These are phyloP conservation scores for Drosophila bifasciata DNA, from an alignment of 1,140 invertebrate species.

Conservation along the genomic window DNA sequence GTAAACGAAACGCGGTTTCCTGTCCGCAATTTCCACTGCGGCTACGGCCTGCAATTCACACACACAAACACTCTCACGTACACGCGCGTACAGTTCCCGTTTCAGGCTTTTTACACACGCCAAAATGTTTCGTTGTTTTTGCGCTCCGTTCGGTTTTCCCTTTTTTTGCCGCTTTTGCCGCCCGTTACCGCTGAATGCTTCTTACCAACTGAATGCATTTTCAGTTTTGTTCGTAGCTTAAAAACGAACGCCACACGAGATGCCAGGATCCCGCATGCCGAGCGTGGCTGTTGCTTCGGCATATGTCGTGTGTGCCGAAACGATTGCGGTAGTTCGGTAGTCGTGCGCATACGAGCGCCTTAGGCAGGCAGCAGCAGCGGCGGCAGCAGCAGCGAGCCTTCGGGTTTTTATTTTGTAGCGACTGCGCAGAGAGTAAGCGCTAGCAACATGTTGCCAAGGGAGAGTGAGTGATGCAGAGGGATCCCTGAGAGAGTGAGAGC, in stretches of 20 bases:
- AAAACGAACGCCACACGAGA: constrained; percentile 50
- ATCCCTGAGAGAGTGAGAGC: not conserved
- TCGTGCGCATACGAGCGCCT: too few species aligned
- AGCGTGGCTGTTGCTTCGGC: constrained; percentile 23
- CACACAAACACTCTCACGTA: constrained; percentile 18
- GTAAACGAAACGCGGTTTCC: constrained; percentile 50
- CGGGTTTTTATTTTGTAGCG: constrained; percentile 20
- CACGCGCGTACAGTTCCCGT: constrained; percentile 9
- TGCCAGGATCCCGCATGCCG: not conserved
- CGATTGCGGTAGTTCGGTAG: constrained; percentile 2
- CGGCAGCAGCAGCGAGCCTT: not conserved
- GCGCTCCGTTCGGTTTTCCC: constrained; percentile 23
- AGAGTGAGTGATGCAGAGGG: constrained; percentile 10
- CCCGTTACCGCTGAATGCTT: constrained; percentile 75
- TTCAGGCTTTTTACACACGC: not conserved
- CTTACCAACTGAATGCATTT: constrained; percentile 78
- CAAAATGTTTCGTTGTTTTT: not conserved
- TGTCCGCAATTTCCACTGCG: constrained; percentile 35
- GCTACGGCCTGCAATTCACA: constrained; percentile 28
- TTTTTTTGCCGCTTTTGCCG: constrained; percentile 57
- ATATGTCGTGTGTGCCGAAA: not conserved
- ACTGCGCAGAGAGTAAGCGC: constrained; percentile 24
- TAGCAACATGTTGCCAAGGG: constrained; percentile 55
- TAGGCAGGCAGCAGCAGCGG: too few species aligned
- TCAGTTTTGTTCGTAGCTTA: constrained; percentile 77